Conservation (phyloP, 2,888 invertebrate species). For the Nemotelus nigrinus region DNA sequence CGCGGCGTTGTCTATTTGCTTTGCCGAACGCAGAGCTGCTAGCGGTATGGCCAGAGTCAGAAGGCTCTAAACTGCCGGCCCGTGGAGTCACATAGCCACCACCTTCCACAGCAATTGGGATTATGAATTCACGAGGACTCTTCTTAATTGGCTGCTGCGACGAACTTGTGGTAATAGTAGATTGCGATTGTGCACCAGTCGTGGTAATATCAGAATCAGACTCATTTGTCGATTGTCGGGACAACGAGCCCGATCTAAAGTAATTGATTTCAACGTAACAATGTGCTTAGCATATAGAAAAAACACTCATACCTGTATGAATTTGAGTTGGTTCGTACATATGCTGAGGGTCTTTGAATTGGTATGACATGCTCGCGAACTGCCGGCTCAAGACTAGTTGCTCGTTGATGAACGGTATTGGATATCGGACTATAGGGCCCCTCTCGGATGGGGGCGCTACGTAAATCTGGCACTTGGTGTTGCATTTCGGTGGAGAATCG, state of each 20-base stretch:
- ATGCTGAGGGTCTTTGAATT: conserved; percentile 67
- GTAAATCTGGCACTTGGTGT: conserved; percentile 67
- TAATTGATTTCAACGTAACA: neutral
- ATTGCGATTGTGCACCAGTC: conserved; percentile 65
- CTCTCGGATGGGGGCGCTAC: conserved; percentile 64
- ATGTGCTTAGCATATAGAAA: neutral
- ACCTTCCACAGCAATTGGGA: conserved; percentile 92
- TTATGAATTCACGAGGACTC: conserved; percentile 89
- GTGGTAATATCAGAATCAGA: conserved; percentile 74
- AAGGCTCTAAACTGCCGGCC: conserved; percentile 79
- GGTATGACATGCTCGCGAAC: conserved; percentile 76
- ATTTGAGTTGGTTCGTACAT: conserved; percentile 61
- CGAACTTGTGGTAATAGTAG: conserved; percentile 54
- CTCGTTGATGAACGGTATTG: conserved; percentile 63
- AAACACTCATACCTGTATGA: conserved; percentile 55
- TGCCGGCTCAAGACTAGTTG: conserved; percentile 69
- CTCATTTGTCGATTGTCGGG: conserved; percentile 74
- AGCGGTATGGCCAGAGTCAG: conserved; percentile 70
- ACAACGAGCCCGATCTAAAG: conserved; percentile 62
- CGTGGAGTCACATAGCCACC: conserved; percentile 77
- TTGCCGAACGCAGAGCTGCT: conserved; percentile 66
- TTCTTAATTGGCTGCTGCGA: conserved; percentile 81
- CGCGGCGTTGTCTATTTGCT: conserved; percentile 69
- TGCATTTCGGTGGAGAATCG: conserved; percentile 72
- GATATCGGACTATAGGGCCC: conserved; percentile 60